Evolutionary conservation across 2,797 vertebrate genomes (phyloP), one percentile per base, ranked within the genome.

Genomic region (Gouania willdenowi): DNA sequence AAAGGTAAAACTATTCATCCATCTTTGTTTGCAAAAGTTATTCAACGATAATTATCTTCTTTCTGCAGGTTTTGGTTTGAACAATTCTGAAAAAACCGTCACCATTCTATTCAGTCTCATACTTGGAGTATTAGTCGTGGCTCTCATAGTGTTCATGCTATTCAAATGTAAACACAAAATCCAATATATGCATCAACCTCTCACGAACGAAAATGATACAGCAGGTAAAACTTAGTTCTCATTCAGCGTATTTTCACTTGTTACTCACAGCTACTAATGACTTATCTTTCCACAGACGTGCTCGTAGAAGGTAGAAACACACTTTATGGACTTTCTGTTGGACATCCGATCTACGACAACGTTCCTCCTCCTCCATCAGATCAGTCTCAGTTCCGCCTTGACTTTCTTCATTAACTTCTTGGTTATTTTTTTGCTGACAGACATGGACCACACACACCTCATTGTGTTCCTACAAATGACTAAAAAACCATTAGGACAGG

Each of bases 151-250:
- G 5, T 66, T 85, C 12, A 52, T 64, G 62, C 55, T 85, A 12
- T 64, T 64, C 21, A 89, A 60, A 67, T 86, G 59, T 54, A 87
- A 81, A 64, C 72, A 65, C 3, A 82, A 51, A 65, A 57, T 67
- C 16, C 88, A 91, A 35, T 91, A 86, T 63, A 63, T 74, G 37
- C 89, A 91, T 48, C 84, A 77, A n/a, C 85, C 80, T 58, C 86
- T 92, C n/a, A n/a, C n/a, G n/a, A n/a, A n/a, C n/a, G n/a, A n/a
- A n/a, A n/a, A n/a, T n/a, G n/a, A n/a, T n/a, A n/a, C n/a, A n/a
- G n/a, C n/a, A n/a, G n/a, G n/a, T n/a, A n/a, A n/a, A n/a, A n/a
- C n/a, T n/a, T n/a, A n/a, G n/a, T n/a, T n/a, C n/a, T n/a, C n/a
- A n/a, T n/a, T n/a, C n/a, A n/a, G n/a, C n/a, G n/a, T n/a, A n/a